Conservation (phyloP, 1,140 invertebrate species). For the Microplitis mediator region DNA sequence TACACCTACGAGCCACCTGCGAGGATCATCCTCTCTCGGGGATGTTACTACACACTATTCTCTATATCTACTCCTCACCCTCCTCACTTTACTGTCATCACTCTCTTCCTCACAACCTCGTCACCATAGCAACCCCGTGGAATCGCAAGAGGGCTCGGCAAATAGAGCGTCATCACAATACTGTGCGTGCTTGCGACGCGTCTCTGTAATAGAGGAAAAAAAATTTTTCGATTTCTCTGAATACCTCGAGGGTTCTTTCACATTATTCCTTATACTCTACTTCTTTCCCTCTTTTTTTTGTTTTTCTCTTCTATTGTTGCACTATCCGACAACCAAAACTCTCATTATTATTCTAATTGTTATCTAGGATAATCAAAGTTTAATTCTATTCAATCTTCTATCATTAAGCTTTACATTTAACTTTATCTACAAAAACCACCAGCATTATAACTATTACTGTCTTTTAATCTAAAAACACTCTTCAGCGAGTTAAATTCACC, state of each 20-base stretch:
- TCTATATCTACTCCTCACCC: background rate
- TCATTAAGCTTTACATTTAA: too few species aligned
- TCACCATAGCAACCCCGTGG: slow-evolving; percentile 45
- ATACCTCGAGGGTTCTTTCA: background rate
- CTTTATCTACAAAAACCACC: too few species aligned
- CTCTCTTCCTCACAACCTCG: slow-evolving; percentile 5
- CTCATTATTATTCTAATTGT: too few species aligned
- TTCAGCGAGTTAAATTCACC: too few species aligned
- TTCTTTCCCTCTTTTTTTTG: background rate
- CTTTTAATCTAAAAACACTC: too few species aligned
- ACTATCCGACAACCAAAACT: too few species aligned
- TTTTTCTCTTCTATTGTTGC: background rate
- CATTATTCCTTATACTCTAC: background rate
- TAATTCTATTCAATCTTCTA: too few species aligned
- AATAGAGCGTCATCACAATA: slow-evolving; percentile 38
- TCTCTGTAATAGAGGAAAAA: slow-evolving; percentile 8
- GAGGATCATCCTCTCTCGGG: slow-evolving; percentile 21
- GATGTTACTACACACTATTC: slow-evolving; percentile 18
- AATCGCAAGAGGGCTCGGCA: slow-evolving; percentile 36
- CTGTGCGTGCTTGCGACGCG: slow-evolving; percentile 21
- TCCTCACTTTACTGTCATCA: background rate
- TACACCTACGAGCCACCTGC: slow-evolving; percentile 27
- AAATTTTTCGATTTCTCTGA: slow-evolving; percentile 8
- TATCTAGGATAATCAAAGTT: too few species aligned
- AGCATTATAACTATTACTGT: background rate